Conservation (phyloP, 1,140 invertebrate genomes). For the Varroa destructor region DNA sequence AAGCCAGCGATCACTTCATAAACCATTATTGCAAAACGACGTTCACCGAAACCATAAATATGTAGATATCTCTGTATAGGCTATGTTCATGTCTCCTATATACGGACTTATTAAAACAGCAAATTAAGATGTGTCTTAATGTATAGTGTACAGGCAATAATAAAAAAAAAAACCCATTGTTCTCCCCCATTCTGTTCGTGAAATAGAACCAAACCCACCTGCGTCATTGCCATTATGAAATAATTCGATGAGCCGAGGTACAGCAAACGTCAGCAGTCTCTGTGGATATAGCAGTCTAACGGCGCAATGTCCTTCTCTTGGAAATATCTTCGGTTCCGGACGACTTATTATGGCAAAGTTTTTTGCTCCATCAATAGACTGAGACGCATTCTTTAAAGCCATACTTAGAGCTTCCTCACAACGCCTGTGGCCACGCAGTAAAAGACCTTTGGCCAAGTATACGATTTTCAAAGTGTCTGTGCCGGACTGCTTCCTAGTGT, state of each 20-base stretch:
- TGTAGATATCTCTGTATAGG: no score
- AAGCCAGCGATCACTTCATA: no score
- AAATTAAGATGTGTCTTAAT: no score
- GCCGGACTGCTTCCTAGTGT: neutral
- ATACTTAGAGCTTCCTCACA: neutral
- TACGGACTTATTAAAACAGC: no score
- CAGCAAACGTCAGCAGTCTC: constrained; percentile 9
- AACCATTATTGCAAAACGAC: no score
- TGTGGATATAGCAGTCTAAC: neutral
- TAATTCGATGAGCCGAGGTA: neutral
- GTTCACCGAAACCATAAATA: no score
- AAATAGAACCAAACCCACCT: neutral
- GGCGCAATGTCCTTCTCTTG: neutral
- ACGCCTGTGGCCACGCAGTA: neutral
- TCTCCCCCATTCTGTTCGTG: neutral
- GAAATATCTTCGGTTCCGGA: constrained; percentile 13
- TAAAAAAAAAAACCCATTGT: neutral
- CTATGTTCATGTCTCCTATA: no score
- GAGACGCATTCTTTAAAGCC: neutral
- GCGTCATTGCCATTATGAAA: neutral
- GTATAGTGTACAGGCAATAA: no score
- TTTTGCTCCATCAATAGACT: neutral
- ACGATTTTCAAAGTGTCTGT: neutral
- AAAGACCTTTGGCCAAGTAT: constrained; percentile 16
- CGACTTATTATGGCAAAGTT: neutral